A percentile compares a stretch with the other conserved stretches of the same genome.
phyloP scores from a whole-genome alignment of 2,888 invertebrate genomes.

The Aphidoletes aphidimyza region DNA sequence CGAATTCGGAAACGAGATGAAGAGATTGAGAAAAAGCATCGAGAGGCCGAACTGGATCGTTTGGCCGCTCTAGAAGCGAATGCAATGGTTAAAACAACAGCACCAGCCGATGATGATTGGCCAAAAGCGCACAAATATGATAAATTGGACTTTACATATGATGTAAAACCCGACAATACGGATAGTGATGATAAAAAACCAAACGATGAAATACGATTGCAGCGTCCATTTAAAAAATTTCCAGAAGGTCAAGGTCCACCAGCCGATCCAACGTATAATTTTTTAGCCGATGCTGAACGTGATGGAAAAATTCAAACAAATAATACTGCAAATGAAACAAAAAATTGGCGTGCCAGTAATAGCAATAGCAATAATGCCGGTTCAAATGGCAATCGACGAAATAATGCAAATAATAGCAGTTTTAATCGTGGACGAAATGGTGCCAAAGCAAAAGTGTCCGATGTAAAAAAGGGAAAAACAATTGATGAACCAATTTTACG shows the following conservation, averaged over 20 bases:
- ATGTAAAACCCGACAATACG: constrained; percentile 57
- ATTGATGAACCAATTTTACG: constrained; percentile 65
- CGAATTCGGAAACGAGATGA: constrained; percentile 59
- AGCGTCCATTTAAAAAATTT: constrained; percentile 60
- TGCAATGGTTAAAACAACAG: constrained; percentile 65
- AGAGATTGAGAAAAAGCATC: constrained; percentile 59
- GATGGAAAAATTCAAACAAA: constrained; percentile 60
- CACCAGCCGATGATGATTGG: constrained; percentile 64
- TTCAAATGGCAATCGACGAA: constrained; percentile 54
- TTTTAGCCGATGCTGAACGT: constrained; percentile 66
- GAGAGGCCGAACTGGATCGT: constrained; percentile 67
- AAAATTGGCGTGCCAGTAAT: constrained; percentile 55
- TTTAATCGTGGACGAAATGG: constrained; percentile 57
- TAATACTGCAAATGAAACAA: constrained; percentile 56
- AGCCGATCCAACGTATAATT: constrained; percentile 67
- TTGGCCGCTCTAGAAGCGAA: constrained; percentile 66
- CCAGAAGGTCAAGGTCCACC: constrained; percentile 66
- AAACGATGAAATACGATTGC: constrained; percentile 41
- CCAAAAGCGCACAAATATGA: constrained; percentile 67
- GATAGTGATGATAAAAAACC: constrained; percentile 58
- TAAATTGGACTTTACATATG: constrained; percentile 65
- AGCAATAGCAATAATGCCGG: constrained; percentile 15
- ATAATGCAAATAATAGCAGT: constrained; percentile 56
- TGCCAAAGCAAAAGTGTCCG: too few relatives aligned
- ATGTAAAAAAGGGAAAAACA: too few relatives aligned